phyloP scores from a whole-genome alignment of 2,888 invertebrate genomes.

The Ischnura elegans region DNA sequence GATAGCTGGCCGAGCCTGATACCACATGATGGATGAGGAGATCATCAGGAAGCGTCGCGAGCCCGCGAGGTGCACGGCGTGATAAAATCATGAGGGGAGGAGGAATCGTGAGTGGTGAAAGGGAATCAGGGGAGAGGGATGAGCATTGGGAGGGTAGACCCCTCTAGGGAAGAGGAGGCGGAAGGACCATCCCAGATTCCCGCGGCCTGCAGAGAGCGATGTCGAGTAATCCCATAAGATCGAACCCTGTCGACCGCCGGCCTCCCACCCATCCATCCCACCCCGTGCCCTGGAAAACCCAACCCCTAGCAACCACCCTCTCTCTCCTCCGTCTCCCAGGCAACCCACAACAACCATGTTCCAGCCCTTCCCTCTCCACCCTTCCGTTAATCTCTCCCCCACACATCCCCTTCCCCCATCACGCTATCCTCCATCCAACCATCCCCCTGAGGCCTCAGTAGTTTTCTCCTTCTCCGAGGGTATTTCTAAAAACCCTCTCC shows the following conservation, averaged over 20 bases:
- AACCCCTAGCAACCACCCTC: neutral
- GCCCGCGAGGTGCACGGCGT: neutral
- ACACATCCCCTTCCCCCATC: neutral
- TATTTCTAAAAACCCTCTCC: neutral
- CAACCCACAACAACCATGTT: conserved; percentile 41
- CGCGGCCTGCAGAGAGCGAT: conserved; percentile 56
- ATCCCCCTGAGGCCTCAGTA: neutral
- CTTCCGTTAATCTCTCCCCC: neutral
- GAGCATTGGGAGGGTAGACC: neutral
- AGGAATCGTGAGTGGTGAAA: neutral
- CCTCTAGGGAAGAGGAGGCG: neutral
- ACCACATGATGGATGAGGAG: neutral
- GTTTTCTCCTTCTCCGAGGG: neutral
- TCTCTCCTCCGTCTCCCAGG: neutral
- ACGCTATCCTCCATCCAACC: neutral
- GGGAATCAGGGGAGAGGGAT: neutral
- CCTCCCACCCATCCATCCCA: conserved; percentile 37
- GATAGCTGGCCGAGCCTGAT: neutral
- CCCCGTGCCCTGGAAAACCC: conserved; percentile 29
- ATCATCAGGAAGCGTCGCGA: neutral
- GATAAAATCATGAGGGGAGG: conserved; percentile 4
- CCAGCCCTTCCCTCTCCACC: neutral
- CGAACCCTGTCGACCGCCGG: conserved; percentile 47
- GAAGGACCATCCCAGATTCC: conserved; percentile 27
- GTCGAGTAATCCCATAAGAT: conserved; percentile 66